Conservation (phyloP, 1,140 invertebrate genomes). For the Hylaeus anthracinus region DNA sequence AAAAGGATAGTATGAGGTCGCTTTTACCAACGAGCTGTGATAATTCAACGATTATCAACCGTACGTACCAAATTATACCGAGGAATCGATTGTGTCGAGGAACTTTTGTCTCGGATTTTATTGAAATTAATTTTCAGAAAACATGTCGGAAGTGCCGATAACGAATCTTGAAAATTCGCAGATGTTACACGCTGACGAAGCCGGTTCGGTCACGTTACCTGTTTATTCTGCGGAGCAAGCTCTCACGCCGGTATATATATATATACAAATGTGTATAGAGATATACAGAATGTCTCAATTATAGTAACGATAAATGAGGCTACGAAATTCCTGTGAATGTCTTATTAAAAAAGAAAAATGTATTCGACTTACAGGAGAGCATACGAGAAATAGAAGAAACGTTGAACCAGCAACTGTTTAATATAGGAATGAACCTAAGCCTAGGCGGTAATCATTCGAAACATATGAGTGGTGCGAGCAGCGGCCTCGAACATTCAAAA, state of each 20-base stretch:
- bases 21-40: conserved; percentile 53
- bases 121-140: conserved; percentile 57
- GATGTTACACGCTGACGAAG: conserved; percentile 75
- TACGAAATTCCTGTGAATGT: too few relatives aligned
- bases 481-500: conserved; percentile 44
- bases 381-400: conserved; percentile 78
- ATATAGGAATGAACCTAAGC: conserved; percentile 70
- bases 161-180: conserved; percentile 66
- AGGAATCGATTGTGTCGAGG: too few relatives aligned
- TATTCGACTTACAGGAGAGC: conserved; percentile 71
- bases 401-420: conserved; percentile 77
- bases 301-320: too few relatives aligned
- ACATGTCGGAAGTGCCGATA: conserved; percentile 54
- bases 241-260: conserved; percentile 72
- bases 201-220: conserved; percentile 75
- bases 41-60: conserved; percentile 48
- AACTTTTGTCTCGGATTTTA: neutral
- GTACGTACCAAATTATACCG: conserved; percentile 41
- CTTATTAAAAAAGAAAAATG: neutral
- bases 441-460: conserved; percentile 57
- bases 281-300: too few relatives aligned
- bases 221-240: conserved; percentile 72
- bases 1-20: conserved; percentile 59
- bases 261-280: neutral
- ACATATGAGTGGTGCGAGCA: conserved; percentile 52